Conservation (phyloP, 2,888 invertebrate species). For the Sarcophaga subvicina region DNA sequence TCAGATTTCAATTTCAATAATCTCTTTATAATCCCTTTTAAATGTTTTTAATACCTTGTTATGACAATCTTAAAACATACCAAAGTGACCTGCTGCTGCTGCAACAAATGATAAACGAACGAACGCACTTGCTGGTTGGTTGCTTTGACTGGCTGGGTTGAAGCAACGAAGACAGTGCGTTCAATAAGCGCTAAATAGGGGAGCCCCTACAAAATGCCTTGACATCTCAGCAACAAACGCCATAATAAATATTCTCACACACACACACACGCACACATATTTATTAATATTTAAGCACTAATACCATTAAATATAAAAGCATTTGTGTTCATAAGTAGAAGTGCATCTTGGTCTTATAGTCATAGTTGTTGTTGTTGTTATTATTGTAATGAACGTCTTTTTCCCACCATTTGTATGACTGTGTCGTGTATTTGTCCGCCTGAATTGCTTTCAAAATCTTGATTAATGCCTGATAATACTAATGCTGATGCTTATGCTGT, state of each 20-base stretch:
- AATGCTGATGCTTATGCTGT: neutral
- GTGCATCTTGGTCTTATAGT: neutral
- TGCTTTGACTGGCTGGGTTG: no score
- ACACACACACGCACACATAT: conserved; percentile 1
- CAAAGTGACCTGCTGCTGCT: conserved; percentile 65
- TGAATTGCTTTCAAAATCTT: conserved; percentile 62
- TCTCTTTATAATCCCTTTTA: conserved; percentile 69
- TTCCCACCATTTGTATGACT: conserved; percentile 55
- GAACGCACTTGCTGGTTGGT: neutral
- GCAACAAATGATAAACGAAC: conserved; percentile 55
- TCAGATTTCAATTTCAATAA: conserved; percentile 67
- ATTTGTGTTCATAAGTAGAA: neutral
- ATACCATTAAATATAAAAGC: conserved; percentile 45
- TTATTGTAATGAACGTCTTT: conserved; percentile 56
- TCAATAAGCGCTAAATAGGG: neutral
- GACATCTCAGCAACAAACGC: neutral
- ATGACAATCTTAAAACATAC: conserved; percentile 67
- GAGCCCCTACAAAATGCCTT: conserved; percentile 50
- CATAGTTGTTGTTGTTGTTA: conserved; percentile 32
- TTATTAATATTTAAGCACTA: conserved; percentile 19
- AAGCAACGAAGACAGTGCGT: neutral
- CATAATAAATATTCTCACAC: neutral
- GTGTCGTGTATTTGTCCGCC: conserved; percentile 28
- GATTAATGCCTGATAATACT: conserved; percentile 55
- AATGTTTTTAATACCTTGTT: conserved; percentile 69